Evolutionary conservation across 2,888 invertebrate species (phyloP).

Genomic region (Dynastes hyllus): DNA sequence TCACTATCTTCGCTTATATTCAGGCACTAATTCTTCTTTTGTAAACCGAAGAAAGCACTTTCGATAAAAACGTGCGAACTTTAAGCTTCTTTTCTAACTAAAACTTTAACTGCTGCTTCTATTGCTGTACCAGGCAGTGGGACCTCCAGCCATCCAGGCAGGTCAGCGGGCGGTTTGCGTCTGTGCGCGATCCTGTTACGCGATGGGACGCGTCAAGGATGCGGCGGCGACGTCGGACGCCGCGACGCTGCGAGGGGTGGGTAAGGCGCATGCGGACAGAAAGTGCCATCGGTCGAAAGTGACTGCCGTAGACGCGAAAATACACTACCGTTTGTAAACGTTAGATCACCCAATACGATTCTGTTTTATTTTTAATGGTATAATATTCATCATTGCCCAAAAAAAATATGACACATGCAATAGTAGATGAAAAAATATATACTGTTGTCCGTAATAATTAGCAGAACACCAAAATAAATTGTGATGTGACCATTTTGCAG

Average conservation of each 20-base stretch:
- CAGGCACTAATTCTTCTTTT: too few species aligned
- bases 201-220: conserved; percentile 62
- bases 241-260: conserved; percentile 20
- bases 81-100: not conserved
- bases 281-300: conserved; percentile 4
- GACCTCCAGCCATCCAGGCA: conserved; percentile 74
- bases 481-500: too few species aligned
- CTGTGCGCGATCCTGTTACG: conserved; percentile 61
- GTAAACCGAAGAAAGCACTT: too few species aligned
- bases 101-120: conserved; percentile 51
- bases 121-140: conserved; percentile 66
- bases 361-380: too few species aligned
- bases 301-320: not conserved
- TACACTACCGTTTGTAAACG: not conserved
- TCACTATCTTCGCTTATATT: too few species aligned
- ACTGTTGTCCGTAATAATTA: too few species aligned
- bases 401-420: too few species aligned
- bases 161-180: conserved; percentile 70
- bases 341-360: too few species aligned
- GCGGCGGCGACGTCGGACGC: conserved; percentile 60
- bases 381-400: too few species aligned
- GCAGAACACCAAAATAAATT: too few species aligned
- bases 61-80: too few species aligned
- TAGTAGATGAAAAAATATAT: too few species aligned
- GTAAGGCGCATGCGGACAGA: not conserved